phyloP scores from a whole-genome alignment of 2,113 vertebrate genomes.

The Lasiurus cinereus region DNA sequence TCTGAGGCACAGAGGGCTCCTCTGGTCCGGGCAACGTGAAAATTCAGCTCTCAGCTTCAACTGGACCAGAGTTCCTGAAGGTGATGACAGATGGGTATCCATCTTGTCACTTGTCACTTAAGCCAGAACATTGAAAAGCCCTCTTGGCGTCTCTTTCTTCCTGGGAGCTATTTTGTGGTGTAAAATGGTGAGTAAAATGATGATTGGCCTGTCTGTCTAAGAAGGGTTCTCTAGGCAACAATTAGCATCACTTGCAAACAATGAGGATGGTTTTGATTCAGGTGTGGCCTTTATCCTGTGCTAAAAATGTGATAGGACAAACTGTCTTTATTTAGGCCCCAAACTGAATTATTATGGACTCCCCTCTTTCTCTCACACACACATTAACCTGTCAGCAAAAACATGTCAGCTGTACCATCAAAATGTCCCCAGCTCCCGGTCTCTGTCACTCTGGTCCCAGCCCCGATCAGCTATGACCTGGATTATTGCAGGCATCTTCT shows the following conservation, averaged over 20 bases:
- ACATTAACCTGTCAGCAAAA: not conserved
- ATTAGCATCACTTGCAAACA: not conserved
- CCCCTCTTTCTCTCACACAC: not conserved
- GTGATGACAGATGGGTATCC: not conserved
- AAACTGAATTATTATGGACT: not conserved
- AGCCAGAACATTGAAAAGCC: not conserved
- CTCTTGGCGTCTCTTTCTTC: not conserved
- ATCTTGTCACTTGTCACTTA: not conserved
- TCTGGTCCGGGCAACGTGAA: not conserved
- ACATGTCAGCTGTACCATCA: not conserved
- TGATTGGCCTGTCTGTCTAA: not conserved
- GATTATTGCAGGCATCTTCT: not conserved
- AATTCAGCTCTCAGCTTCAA: not conserved
- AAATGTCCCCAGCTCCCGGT: not conserved
- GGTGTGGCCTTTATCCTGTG: not conserved
- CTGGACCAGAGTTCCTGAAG: slow-evolving; percentile 45
- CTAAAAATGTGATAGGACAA: not conserved
- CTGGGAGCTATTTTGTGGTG: not conserved
- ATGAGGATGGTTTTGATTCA: not conserved
- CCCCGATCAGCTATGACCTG: not conserved
- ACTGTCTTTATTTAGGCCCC: not conserved
- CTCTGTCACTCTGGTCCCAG: not conserved
- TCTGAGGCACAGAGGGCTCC: not conserved
- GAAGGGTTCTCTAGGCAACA: not conserved
- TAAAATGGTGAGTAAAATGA: not conserved